Evolutionary conservation across 2,888 invertebrate species (phyloP).

Genomic region (Meghimatium bilineatum): DNA sequence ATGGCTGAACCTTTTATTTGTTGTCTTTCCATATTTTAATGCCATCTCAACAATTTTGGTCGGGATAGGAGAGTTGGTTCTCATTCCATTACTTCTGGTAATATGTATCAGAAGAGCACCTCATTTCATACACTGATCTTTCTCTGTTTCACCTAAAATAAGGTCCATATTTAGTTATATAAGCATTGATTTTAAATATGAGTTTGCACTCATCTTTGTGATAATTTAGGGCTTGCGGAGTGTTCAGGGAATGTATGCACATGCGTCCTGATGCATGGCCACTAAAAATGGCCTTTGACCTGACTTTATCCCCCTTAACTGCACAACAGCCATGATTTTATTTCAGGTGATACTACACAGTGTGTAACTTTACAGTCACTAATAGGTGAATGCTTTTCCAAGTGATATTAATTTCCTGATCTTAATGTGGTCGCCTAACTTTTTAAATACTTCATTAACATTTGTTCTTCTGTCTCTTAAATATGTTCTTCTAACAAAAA

Average conservation of each 20-base stretch:
- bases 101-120: too few relatives aligned
- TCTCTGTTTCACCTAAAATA: too few relatives aligned
- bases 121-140: too few relatives aligned
- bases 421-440: neutral
- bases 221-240: neutral
- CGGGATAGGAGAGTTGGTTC: too few relatives aligned
- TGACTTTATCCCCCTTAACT: neutral
- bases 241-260: neutral
- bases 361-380: neutral
- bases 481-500: too few relatives aligned
- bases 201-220: slow-evolving; percentile 2
- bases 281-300: neutral
- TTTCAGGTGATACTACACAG: neutral
- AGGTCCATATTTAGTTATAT: too few relatives aligned
- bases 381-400: slow-evolving; percentile 16
- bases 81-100: too few relatives aligned
- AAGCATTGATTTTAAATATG: neutral
- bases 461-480: too few relatives aligned
- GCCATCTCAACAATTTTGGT: too few relatives aligned
- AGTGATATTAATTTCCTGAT: neutral
- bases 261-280: neutral
- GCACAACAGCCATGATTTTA: neutral
- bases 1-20: too few relatives aligned
- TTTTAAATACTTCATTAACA: too few relatives aligned
- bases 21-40: too few relatives aligned